Evolutionary conservation across 2,113 vertebrate genomes (phyloP), one percentile per base, ranked within the genome.

Genomic region (Pterocles gutturalis): DNA sequence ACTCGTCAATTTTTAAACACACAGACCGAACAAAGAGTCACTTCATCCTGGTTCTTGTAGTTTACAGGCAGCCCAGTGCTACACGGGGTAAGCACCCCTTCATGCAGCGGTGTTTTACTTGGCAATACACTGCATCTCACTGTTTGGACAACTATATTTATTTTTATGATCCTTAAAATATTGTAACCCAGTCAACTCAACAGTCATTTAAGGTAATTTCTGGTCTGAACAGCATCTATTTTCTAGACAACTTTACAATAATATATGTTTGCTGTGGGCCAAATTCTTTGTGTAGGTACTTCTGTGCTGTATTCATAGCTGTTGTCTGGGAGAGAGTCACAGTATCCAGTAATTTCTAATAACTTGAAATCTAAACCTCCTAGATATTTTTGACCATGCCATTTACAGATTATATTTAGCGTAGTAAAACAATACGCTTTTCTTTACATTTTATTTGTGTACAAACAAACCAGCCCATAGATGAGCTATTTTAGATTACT

Each of bases 101-200:
- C 92, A 17, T 36, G 87, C 67, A 29, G 58, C 5, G 65, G 41
- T 97, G 97, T 98, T 98, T 98, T 61, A 69, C 93, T 98, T 98
- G 98, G 97, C 97, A 93, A 66, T 54, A 90, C 80, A 79, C 71
- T 48, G 91, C 96, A 71, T 95, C 83, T 94, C 87, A 87, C 98
- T 96, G 82, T 89, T 97, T 84, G 90, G 96, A 98, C 98, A 97
- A 96, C 98, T 98, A 84, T 95, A 97, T 98, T 97, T 98, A 91
- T 95, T 90, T 98, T 98, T 98, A 97, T 97, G 97, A 98, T 97
- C 98, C 97, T 96, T 97, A 97, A 97, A 98, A 98, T 98, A 97
- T 98, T 97, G 97, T 97, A 97, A 96, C 96, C 93, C 96, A 92
- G 88, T 96, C 96, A 89, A 88, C 97, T 97, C 94, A 46, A 97